Evolutionary conservation across 2,888 invertebrate species (phyloP).

Genomic region (Malthinus seriepunctatus): DNA sequence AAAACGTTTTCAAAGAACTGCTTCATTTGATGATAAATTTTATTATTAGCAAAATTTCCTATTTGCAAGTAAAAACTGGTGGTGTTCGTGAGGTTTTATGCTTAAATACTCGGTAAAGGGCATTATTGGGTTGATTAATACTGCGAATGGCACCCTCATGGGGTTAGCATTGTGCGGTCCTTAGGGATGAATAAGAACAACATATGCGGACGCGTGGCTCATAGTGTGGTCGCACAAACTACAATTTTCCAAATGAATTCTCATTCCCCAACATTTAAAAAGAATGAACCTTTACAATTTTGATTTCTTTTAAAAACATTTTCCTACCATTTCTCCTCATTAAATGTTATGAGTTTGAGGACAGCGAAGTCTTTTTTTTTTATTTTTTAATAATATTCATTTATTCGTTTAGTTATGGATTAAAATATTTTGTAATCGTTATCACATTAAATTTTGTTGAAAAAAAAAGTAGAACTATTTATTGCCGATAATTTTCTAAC

Average conservation of each 20-base stretch:
- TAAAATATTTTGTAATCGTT: conserved; percentile 10
- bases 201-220: conserved; percentile 42
- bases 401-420: neutral
- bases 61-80: neutral
- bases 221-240: conserved; percentile 41
- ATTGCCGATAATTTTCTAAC: conserved; percentile 42
- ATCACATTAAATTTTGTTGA: conserved; percentile 12
- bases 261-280: conserved; percentile 13
- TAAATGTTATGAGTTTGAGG: no score
- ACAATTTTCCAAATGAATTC: conserved; percentile 39
- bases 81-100: conserved; percentile 18
- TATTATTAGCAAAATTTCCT: no score
- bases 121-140: conserved; percentile 41
- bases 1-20: no score
- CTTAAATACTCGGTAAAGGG: conserved; percentile 25
- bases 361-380: no score
- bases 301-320: no score
- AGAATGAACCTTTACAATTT: no score
- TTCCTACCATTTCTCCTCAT: no score
- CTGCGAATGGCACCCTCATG: conserved; percentile 37
- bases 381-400: no score
- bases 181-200: conserved; percentile 39
- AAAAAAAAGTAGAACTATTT: conserved; percentile 23
- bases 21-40: no score
- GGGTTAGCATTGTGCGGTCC: conserved; percentile 34